Base-by-base conservation (phyloP, 1,140 invertebrate genomes). In the Leptonema lineaticorne region DNA sequence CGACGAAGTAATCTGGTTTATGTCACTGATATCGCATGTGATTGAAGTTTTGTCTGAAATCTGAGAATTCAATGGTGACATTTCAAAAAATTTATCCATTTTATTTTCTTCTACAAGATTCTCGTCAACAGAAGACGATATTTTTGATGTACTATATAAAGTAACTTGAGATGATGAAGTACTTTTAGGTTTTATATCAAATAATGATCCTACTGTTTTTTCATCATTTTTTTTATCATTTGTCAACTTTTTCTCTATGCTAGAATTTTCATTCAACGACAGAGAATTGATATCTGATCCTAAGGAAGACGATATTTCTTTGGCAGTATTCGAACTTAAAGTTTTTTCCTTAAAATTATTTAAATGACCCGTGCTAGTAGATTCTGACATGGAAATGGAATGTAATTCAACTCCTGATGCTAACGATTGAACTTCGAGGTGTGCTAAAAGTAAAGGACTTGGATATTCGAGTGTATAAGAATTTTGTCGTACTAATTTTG, bases 381-480 rank as follows among this genome's bases (percentile, higher is more conserved):
- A 78, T 68, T 82, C 74, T 53, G 78, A 82, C 74, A 82, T 79
- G 2, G 81, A 76, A 57, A 84, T 83, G n/a, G 79, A 83, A 50
- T 77, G 75, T 57, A 85, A 81, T 63, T 83, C 80, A 7, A 82
- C 76, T 26, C 78, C 80, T 29, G 76, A 80, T 48, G 75, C 80
- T 9, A 78, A 53, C 0, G 82, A 79, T 70, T 85, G 81, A 16
- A 81, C 81, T 74, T 85, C 79, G 63, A 86, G 76, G 67, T 86
- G 85, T 14, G 86, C 86, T 2, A 88, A 70, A 14, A 88, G 76
- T 67, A 85, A 79, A 0, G 87, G 86, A 74, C 87, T 87, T 0
- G 87, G 87, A 37, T 82, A 80, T 1, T 87, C 81, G 11, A 89
- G 71, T 0, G 86, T 83, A 63, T 89, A 89, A 6, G 87, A 89